phyloP scores from a whole-genome alignment of 2,888 invertebrate genomes.

The Cheilosia vernalis region DNA sequence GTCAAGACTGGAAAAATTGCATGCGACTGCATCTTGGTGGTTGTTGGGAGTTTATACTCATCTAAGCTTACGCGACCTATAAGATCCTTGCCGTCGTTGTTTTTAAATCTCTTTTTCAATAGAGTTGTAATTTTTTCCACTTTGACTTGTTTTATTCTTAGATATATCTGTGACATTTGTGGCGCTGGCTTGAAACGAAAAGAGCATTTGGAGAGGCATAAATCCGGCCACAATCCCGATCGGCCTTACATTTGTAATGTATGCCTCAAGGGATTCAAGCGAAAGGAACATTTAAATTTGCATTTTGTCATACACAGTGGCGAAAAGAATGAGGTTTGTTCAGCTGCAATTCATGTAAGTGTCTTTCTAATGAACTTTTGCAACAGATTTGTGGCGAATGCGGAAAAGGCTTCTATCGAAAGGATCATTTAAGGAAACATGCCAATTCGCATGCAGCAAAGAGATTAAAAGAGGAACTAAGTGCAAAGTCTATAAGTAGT shows the following conservation, averaged over 20 bases:
- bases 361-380: not conserved
- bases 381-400: slow-evolving; percentile 79
- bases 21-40: no score
- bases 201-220: slow-evolving; percentile 91
- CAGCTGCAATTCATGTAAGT: not conserved
- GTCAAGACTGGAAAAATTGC: no score
- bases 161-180: slow-evolving; percentile 90
- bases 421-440: slow-evolving; percentile 92
- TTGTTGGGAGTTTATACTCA: no score
- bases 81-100: no score
- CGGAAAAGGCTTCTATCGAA: slow-evolving; percentile 88
- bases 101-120: no score
- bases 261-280: slow-evolving; percentile 91
- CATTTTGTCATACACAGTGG: slow-evolving; percentile 94
- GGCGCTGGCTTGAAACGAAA: slow-evolving; percentile 91
- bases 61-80: no score
- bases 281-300: slow-evolving; percentile 92
- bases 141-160: slow-evolving; percentile 7
- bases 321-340: slow-evolving; percentile 89
- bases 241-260: slow-evolving; percentile 91
- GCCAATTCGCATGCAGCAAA: slow-evolving; percentile 90
- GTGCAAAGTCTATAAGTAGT: slow-evolving; percentile 53
- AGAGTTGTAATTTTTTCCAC: not conserved
- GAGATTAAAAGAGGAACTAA: slow-evolving; percentile 87
- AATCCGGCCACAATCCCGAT: slow-evolving; percentile 92